These are phyloP conservation scores for Trachurus trachurus DNA, from an alignment of 2,797 vertebrate species.

Conservation along the genomic window DNA sequence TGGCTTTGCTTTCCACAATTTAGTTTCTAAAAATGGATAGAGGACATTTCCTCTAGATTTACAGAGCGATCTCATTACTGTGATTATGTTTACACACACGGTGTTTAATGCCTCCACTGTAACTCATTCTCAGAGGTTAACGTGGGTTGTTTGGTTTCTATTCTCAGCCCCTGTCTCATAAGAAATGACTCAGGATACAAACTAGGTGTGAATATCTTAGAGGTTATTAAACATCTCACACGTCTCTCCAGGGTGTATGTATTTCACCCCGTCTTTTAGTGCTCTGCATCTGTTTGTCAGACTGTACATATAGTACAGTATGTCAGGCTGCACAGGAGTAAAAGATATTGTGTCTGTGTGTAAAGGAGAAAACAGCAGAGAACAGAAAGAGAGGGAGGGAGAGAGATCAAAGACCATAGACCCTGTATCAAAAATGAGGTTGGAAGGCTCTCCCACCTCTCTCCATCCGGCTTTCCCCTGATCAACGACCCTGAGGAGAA, in stretches of 20 bases:
- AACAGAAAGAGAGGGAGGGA: constrained; percentile 24
- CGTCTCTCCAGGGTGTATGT: constrained; percentile 30
- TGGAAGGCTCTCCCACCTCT: constrained; percentile 70
- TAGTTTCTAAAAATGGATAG: constrained; percentile 69
- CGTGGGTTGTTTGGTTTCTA: constrained; percentile 37
- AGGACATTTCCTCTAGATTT: constrained; percentile 58
- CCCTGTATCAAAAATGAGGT: constrained; percentile 66
- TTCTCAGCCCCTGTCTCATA: constrained; percentile 42
- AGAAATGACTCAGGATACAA: constrained; percentile 49
- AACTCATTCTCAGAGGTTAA: constrained; percentile 50
- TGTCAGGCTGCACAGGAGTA: constrained; percentile 37
- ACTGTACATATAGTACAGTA: constrained; percentile 40
- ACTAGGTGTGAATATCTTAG: constrained; percentile 41
- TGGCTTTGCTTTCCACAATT: constrained; percentile 43
- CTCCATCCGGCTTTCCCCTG: constrained; percentile 63
- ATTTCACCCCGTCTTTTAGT: constrained; percentile 15
- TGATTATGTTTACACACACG: constrained; percentile 55
- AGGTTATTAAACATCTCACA: constrained; percentile 46
- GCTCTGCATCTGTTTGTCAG: constrained; percentile 22
- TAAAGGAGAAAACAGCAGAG: constrained; percentile 39
- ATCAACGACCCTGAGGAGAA: constrained; percentile 78
- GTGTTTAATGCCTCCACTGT: constrained; percentile 41
- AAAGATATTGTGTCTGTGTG: constrained; percentile 47
- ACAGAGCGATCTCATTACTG: constrained; percentile 56
- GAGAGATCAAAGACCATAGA: constrained; percentile 71